phyloP scores from a whole-genome alignment of 2,113 vertebrate species.

The Petaurus breviceps region DNA sequence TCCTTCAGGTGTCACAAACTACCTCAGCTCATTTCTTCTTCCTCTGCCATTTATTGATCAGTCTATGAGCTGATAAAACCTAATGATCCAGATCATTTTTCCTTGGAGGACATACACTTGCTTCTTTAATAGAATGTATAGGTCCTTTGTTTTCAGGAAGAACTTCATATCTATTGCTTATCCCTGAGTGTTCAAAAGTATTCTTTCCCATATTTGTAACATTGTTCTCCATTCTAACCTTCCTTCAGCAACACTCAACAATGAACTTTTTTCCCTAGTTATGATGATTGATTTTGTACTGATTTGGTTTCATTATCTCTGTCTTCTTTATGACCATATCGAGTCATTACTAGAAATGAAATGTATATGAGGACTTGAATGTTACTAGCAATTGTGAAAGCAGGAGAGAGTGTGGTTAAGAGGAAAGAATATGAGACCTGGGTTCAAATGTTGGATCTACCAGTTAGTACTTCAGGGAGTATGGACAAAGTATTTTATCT shows the following conservation, averaged over 20 bases:
- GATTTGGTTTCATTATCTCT: neutral
- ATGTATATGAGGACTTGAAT: neutral
- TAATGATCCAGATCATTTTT: neutral
- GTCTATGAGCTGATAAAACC: neutral
- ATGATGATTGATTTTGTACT: neutral
- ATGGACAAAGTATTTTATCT: neutral
- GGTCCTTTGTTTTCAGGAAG: neutral
- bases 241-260: neutral
- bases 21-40: neutral
- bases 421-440: neutral
- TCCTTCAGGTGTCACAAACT: neutral
- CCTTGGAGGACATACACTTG: neutral
- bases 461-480: neutral
- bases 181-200: neutral
- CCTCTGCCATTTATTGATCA: neutral
- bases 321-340: neutral
- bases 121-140: neutral
- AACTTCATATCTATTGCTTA: neutral
- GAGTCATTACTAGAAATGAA: neutral
- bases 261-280: neutral
- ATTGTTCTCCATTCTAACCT: neutral
- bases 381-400: neutral
- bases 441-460: neutral
- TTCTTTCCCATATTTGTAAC: neutral
- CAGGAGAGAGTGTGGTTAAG: neutral